Evolutionary conservation across 2,113 vertebrate genomes (phyloP).

Genomic region (Anhinga rufa): DNA sequence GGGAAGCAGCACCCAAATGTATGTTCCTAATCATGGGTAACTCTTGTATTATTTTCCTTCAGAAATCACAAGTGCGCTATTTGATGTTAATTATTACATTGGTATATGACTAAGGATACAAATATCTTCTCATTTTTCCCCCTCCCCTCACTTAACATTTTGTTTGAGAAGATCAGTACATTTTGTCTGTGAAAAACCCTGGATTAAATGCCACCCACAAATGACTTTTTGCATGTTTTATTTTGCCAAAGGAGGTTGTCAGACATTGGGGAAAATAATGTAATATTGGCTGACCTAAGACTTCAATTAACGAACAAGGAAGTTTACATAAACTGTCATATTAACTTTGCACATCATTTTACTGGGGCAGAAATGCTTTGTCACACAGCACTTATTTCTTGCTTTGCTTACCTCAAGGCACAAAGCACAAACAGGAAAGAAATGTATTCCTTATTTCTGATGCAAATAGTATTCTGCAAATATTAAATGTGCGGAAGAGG

Average conservation of each 20-base stretch:
- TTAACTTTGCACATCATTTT: slow-evolving; percentile 37
- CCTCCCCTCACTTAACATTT: background rate
- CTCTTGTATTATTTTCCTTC: background rate
- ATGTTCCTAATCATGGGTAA: background rate
- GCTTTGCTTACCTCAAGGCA: background rate
- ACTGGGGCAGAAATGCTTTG: background rate
- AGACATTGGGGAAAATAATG: slow-evolving; percentile 29
- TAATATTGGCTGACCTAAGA: slow-evolving; percentile 26
- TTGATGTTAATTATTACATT: background rate
- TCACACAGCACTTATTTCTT: background rate
- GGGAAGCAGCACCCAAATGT: background rate
- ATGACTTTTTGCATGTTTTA: slow-evolving; percentile 24
- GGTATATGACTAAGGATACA: slow-evolving; percentile 23
- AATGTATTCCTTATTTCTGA: background rate
- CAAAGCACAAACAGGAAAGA: background rate
- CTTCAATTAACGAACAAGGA: slow-evolving; percentile 52
- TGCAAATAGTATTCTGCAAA: background rate
- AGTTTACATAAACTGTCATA: slow-evolving; percentile 29
- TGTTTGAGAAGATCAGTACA: slow-evolving; percentile 13
- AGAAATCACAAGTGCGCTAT: background rate
- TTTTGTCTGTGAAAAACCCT: slow-evolving; percentile 48
- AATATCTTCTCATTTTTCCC: background rate
- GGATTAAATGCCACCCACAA: slow-evolving; percentile 59
- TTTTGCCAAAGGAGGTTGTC: slow-evolving; percentile 39
- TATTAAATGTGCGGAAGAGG: background rate